Evolutionary conservation across 1,140 invertebrate species (phyloP).

Genomic region (Musca vetustissima): DNA sequence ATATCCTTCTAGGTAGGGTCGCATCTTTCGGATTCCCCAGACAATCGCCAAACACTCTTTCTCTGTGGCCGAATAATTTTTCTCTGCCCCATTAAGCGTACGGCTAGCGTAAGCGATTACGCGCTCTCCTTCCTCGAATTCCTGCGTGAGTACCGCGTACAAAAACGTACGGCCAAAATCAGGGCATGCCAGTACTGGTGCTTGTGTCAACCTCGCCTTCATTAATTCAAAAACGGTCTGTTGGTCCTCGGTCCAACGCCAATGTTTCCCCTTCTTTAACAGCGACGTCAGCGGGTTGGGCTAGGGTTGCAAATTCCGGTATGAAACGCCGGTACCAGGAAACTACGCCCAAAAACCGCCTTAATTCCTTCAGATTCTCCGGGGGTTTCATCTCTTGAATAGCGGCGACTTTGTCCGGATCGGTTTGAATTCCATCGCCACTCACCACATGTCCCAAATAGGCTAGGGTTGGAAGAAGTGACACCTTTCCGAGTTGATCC

Average conservation of each 20-base stretch:
- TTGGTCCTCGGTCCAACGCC: neutral
- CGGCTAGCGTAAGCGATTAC: constrained; percentile 40
- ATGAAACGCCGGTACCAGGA: constrained; percentile 53
- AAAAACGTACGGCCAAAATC: neutral
- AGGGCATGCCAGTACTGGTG: neutral
- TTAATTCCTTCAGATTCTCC: constrained; percentile 19
- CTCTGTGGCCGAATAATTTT: constrained; percentile 56
- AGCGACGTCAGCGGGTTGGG: constrained; percentile 41
- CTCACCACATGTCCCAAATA: constrained; percentile 32
- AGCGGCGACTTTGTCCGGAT: constrained; percentile 28
- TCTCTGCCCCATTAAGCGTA: constrained; percentile 4
- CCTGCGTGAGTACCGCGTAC: constrained; percentile 35
- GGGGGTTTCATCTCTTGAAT: constrained; percentile 21
- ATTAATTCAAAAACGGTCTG: neutral
- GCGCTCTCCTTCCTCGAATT: constrained; percentile 30
- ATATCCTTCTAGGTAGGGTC: constrained; percentile 23
- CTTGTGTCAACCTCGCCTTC: neutral
- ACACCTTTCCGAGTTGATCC: neutral
- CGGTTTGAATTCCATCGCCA: constrained; percentile 20
- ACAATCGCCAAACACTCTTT: constrained; percentile 57
- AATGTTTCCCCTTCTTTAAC: neutral
- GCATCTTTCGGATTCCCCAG: constrained; percentile 18
- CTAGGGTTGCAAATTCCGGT: constrained; percentile 36
- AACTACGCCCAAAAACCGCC: constrained; percentile 45
- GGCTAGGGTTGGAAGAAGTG: neutral